A percentile compares a stretch with the other conserved stretches of the same genome.
Evolutionary conservation across 2,797 vertebrate genomes (phyloP).

Genomic region (Pseudochirops cupreus): DNA sequence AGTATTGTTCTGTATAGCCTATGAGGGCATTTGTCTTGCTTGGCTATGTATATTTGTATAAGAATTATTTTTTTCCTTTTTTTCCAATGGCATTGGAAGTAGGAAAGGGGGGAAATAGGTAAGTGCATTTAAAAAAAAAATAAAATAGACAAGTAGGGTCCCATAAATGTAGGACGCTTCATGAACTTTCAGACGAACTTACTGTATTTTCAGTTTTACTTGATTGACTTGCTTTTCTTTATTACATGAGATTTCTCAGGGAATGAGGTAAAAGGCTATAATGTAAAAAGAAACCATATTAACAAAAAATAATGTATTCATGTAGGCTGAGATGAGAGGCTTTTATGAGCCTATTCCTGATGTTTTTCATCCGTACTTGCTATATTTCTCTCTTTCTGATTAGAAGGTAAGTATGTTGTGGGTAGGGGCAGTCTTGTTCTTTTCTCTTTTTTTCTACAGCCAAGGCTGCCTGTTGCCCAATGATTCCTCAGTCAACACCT

Average conservation of each 20-base stretch:
- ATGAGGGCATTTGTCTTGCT: neutral
- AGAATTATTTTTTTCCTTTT: neutral
- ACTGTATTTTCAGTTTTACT: neutral
- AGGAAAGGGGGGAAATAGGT: neutral
- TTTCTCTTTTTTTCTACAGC: neutral
- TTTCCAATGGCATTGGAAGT: neutral
- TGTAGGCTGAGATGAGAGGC: neutral
- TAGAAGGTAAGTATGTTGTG: neutral
- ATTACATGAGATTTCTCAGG: neutral
- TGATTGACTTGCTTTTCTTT: neutral
- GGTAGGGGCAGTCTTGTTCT: neutral
- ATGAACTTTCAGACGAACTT: neutral
- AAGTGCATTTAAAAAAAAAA: neutral
- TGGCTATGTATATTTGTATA: neutral
- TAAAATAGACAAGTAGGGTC: neutral
- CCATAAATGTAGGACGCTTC: neutral
- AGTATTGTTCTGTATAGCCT: neutral
- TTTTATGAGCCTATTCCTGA: neutral
- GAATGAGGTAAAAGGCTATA: neutral
- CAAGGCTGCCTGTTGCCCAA: neutral
- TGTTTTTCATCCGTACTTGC: neutral
- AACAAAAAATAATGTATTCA: neutral
- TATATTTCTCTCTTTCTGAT: neutral
- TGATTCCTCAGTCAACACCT: slow-evolving; percentile 5
- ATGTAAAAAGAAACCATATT: neutral